phyloP scores from a whole-genome alignment of 2,888 invertebrate species.

The Eurytoma adleriae region DNA sequence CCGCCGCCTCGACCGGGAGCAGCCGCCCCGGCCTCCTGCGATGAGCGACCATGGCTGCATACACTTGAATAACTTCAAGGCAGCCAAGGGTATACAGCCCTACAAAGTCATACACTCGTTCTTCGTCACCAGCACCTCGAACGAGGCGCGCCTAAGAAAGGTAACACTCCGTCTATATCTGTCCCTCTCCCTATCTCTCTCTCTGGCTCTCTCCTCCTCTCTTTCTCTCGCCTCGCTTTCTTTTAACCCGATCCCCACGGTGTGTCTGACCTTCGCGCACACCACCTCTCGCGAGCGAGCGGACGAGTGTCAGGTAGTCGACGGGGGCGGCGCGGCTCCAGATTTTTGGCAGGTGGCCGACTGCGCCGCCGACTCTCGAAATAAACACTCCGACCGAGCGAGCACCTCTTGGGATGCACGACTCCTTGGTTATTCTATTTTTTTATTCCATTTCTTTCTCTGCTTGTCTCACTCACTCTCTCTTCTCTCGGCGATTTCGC shows the following conservation, averaged over 20 bases:
- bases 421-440: too few relatives aligned
- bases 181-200: neutral
- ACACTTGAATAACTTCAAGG: constrained; percentile 89
- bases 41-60: constrained; percentile 80
- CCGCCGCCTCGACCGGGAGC: neutral
- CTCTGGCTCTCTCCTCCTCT: neutral
- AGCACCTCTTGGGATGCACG: too few relatives aligned
- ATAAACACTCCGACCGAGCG: neutral
- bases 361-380: neutral
- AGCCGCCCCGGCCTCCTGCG: constrained; percentile 17
- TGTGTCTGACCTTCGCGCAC: too few relatives aligned
- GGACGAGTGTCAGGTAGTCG: too few relatives aligned
- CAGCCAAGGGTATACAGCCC: constrained; percentile 84
- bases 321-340: constrained; percentile 1
- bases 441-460: too few relatives aligned
- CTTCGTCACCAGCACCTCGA: constrained; percentile 89
- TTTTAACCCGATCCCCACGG: neutral
- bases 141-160: constrained; percentile 89
- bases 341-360: constrained; percentile 34
- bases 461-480: too few relatives aligned
- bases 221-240: neutral
- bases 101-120: constrained; percentile 90
- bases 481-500: too few relatives aligned
- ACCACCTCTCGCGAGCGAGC: too few relatives aligned
- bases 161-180: constrained; percentile 75